These are phyloP conservation scores for Tinamus guttatus DNA, from an alignment of 2,113 vertebrate genomes.

Conservation along the genomic window DNA sequence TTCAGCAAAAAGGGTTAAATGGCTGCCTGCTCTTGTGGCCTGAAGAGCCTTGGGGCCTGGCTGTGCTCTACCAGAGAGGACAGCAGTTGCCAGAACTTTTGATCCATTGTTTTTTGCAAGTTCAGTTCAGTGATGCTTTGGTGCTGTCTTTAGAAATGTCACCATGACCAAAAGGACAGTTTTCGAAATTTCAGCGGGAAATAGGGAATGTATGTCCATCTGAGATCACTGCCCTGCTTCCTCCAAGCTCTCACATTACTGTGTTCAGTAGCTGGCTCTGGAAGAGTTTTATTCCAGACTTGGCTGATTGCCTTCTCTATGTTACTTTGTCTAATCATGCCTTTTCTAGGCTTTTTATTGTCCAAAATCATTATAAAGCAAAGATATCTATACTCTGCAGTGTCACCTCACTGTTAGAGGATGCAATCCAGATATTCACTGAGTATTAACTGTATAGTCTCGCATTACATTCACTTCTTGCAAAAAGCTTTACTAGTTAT, in stretches of 20 bases:
- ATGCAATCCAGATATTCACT: background rate
- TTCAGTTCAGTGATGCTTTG: background rate
- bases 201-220: background rate
- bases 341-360: background rate
- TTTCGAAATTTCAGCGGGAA: background rate
- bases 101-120: background rate
- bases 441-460: background rate
- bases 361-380: background rate
- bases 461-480: background rate
- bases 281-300: background rate
- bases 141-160: background rate
- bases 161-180: background rate
- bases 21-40: fast-evolving
- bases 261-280: background rate
- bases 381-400: background rate
- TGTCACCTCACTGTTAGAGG: background rate
- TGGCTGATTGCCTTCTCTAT: background rate
- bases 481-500: background rate
- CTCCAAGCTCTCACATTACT: background rate
- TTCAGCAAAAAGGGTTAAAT: background rate
- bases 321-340: background rate
- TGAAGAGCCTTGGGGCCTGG: background rate
- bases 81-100: background rate
- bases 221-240: background rate
- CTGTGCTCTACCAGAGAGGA: background rate